phyloP scores from a whole-genome alignment of 2,113 vertebrate species.

The Jacana jacana region DNA sequence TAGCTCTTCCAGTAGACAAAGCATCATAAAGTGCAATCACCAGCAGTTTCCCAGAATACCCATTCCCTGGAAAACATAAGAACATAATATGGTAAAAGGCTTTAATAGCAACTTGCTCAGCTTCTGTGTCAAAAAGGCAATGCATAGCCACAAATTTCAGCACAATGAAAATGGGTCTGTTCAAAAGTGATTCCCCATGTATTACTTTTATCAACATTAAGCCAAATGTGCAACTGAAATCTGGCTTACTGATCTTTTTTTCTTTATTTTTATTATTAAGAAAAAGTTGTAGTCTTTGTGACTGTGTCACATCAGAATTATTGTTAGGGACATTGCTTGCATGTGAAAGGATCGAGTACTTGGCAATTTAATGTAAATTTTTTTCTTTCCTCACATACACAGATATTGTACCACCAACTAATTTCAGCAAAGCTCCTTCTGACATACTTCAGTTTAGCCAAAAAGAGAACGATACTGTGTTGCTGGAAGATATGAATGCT shows the following conservation, averaged over 20 bases:
- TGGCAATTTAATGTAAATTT: background rate
- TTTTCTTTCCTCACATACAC: background rate
- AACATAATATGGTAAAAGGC: background rate
- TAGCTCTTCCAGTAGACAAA: constrained; percentile 19
- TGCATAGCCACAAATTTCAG: background rate
- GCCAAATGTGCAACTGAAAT: background rate
- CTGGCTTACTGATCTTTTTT: background rate
- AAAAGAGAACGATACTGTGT: background rate
- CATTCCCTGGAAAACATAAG: background rate
- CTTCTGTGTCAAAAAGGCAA: background rate
- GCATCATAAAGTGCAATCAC: background rate
- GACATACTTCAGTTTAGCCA: background rate
- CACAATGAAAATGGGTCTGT: background rate
- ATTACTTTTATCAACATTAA: background rate
- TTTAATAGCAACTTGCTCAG: background rate
- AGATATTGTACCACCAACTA: background rate
- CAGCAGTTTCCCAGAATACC: constrained; percentile 1
- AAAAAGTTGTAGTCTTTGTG: background rate
- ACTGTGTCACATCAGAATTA: background rate
- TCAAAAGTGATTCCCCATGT: background rate
- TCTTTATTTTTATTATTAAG: background rate
- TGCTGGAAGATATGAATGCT: background rate
- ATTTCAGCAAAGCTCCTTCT: background rate
- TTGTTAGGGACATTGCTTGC: background rate
- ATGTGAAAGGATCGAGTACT: background rate